Evolutionary conservation across 1,140 invertebrate genomes (phyloP), one percentile per base, ranked within the genome.

Genomic region (Drosophila burlai): DNA sequence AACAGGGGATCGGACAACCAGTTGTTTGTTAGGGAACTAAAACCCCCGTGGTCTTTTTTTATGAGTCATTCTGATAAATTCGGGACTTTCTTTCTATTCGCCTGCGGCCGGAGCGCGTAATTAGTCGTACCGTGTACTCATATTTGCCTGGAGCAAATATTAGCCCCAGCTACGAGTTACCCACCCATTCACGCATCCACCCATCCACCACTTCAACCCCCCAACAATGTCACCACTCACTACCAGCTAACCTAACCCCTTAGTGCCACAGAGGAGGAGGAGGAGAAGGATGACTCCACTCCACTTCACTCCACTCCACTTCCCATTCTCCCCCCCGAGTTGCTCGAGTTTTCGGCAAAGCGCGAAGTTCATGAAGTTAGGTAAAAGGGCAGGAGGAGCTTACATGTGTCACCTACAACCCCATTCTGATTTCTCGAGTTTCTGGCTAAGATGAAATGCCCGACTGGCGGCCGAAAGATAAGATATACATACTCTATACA

Each of bases 351-450:
- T 64, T 67, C 10, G 58, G 58, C 58, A 66, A 42, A 42, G 45
- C 34, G 60, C 26, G 2, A 38, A 54, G 46, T 68, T 54, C 61
- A 21, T 21, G 21, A 38, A 49, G 46, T 49, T 26, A n/a, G 21
- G 34, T 11, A 4, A n/a, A 9, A 16, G 15, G 15, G 43, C 2
- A 5, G 8, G 24, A 38, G 34, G 9, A 26, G 50, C 40, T 55
- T 71, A 68, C 67, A 68, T 71, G 67, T 71, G 67, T 71, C 67
- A 71, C 66, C 62, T 66, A 68, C 47, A 54, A 45, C 13, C 31
- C 47, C 62, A 45, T 24, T 50, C n/a, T n/a, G 59, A 29, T 24
- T 26, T n/a, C 15, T 63, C 63, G 40, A 21, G 31, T 66, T 63
- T 67, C 66, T 40, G 62, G 36, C 36, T 21, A 36, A 73, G 71